Conservation (phyloP, 2,888 invertebrate species). For the Emmelina monodactyla region DNA sequence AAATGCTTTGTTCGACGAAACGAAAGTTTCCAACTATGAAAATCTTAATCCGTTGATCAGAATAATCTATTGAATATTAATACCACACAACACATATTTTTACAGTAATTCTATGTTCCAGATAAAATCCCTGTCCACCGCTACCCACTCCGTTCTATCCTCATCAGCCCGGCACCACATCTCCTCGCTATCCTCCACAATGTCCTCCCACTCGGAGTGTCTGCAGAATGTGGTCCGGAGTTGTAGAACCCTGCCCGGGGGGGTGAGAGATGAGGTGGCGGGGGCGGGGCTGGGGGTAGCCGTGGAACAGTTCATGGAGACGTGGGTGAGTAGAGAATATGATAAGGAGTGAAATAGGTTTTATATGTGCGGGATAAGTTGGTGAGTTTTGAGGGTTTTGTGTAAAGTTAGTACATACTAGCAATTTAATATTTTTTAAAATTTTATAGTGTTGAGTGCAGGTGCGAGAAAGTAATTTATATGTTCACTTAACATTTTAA, state of each 20-base stretch:
- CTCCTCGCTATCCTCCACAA: conserved; percentile 3
- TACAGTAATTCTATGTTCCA: conserved; percentile 13
- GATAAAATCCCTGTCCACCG: conserved; percentile 20
- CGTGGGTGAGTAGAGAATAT: too few relatives aligned
- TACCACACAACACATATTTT: not conserved
- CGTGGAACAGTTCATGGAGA: conserved; percentile 22
- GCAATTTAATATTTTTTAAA: too few relatives aligned
- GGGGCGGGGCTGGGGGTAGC: conserved; percentile 18
- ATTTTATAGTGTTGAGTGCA: too few relatives aligned
- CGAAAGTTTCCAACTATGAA: too few relatives aligned
- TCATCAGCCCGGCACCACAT: conserved; percentile 9
- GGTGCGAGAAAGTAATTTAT: too few relatives aligned
- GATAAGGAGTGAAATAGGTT: too few relatives aligned
- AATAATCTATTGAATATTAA: too few relatives aligned
- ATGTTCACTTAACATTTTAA: too few relatives aligned
- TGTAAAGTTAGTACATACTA: too few relatives aligned
- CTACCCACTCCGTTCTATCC: conserved; percentile 12
- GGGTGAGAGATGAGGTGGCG: conserved; percentile 15
- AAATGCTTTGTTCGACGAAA: too few relatives aligned
- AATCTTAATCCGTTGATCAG: not conserved
- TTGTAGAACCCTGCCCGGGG: conserved; percentile 14
- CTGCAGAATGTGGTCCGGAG: conserved; percentile 9
- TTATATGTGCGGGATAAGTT: too few relatives aligned
- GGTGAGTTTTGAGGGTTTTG: too few relatives aligned
- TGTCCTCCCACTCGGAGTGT: conserved; percentile 11